phyloP scores from a whole-genome alignment of 2,797 vertebrate species.

The Pristis pectinata region DNA sequence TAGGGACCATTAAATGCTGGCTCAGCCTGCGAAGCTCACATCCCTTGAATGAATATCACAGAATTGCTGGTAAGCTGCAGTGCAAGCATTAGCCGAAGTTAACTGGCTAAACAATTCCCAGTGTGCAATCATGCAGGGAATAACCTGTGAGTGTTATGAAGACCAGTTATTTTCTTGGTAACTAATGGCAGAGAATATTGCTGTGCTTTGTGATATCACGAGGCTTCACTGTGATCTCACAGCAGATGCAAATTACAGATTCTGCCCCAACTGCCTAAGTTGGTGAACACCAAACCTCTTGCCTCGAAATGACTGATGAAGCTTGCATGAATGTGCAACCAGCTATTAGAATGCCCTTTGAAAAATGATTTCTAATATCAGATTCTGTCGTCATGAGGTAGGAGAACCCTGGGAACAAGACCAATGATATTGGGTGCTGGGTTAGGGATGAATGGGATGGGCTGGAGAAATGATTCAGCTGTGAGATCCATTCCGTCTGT shows the following conservation, averaged over 20 bases:
- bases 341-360: no score
- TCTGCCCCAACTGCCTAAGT: background rate
- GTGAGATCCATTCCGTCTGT: no score
- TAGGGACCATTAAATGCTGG: no score
- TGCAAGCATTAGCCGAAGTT: no score
- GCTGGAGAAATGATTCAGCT: background rate
- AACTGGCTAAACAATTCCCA: no score
- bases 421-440: no score
- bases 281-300: background rate
- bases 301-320: background rate
- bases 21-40: no score
- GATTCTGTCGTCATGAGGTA: conserved; percentile 14
- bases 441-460: background rate
- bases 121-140: no score
- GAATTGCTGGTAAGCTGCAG: no score
- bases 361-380: conserved; percentile 28
- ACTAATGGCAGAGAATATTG: no score
- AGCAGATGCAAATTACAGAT: background rate
- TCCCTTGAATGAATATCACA: no score
- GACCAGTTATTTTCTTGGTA: background rate
- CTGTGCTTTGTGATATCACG: background rate
- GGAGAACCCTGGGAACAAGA: background rate
- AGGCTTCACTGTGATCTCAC: background rate
- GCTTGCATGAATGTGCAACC: background rate
- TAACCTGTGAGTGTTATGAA: background rate